Percentiles rank a stretch among this genome's conserved stretches.
Evolutionary conservation across 2,888 invertebrate species (phyloP).

Genomic region (Eudasyphora cyanicolor): DNA sequence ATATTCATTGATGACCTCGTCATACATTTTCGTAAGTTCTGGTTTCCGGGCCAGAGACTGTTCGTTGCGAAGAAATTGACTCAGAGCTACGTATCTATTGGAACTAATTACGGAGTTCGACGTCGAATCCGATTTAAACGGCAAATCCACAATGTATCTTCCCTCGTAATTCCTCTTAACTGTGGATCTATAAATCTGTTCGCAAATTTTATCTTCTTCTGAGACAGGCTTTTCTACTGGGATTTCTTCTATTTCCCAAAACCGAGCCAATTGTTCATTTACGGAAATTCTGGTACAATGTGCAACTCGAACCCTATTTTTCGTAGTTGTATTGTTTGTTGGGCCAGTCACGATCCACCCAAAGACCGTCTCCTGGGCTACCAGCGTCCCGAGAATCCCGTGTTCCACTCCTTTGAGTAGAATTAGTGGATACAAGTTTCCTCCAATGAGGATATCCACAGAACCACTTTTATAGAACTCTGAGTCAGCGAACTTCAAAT

Average conservation of each 20-base stretch:
- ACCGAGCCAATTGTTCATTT: neutral
- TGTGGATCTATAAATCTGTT: slow-evolving; percentile 31
- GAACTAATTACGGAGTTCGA: neutral
- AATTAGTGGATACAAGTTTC: neutral
- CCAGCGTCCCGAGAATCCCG: slow-evolving; percentile 28
- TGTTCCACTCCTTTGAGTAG: neutral
- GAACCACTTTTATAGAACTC: too few relatives aligned
- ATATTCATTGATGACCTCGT: slow-evolving; percentile 22
- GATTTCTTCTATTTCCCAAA: slow-evolving; percentile 37
- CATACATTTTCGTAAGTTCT: neutral
- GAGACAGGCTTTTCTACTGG: neutral
- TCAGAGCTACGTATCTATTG: neutral
- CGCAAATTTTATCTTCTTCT: slow-evolving; percentile 7
- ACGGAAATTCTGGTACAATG: neutral
- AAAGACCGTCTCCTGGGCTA: slow-evolving; percentile 36
- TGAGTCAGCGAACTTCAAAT: too few relatives aligned
- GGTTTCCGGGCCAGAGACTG: too few relatives aligned
- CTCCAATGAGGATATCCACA: too few relatives aligned
- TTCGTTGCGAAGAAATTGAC: too few relatives aligned
- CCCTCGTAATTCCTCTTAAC: neutral
- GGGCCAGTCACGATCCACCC: too few relatives aligned
- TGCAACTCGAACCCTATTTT: neutral
- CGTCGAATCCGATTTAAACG: neutral
- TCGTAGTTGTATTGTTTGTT: neutral
- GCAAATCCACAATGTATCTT: slow-evolving; percentile 10